These are phyloP conservation scores for Gallinago solitaria DNA, from an alignment of 2,797 vertebrate genomes.

Conservation along the genomic window DNA sequence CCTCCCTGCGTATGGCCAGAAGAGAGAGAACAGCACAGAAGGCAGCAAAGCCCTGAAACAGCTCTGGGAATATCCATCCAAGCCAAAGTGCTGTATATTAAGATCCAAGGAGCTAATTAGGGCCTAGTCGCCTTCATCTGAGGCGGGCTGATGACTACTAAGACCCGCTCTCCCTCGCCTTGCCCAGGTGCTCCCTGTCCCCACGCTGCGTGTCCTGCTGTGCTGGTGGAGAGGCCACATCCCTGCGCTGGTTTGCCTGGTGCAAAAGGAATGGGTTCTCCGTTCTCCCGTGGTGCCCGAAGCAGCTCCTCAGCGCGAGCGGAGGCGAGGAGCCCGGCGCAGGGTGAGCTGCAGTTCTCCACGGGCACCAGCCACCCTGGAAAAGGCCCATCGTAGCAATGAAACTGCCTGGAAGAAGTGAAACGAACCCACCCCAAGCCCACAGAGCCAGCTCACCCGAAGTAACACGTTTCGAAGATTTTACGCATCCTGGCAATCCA, in stretches of 20 bases:
- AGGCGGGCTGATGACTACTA: not conserved
- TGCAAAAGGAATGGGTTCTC: not conserved
- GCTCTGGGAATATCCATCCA: not conserved
- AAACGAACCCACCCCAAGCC: not conserved
- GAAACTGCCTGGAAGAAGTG: not conserved
- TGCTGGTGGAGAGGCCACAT: not conserved
- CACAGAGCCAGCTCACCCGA: not conserved
- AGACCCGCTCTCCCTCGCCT: not conserved
- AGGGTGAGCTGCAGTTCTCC: not conserved
- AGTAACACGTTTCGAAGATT: not conserved
- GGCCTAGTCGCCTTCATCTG: not conserved
- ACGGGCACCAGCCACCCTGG: rapidly evolving
- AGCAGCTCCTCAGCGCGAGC: not conserved
- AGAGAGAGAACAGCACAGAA: not conserved
- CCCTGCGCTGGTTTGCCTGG: not conserved
- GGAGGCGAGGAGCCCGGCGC: not conserved
- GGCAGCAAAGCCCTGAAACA: not conserved
- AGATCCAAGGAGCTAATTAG: not conserved
- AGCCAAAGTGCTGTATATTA: not conserved
- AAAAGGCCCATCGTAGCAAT: not conserved
- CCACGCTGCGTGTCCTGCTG: not conserved
- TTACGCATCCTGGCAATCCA: not conserved
- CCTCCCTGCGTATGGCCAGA: not conserved
- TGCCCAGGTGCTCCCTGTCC: rapidly evolving
- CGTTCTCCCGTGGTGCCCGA: rapidly evolving